phyloP scores from a whole-genome alignment of 2,888 invertebrate species.

The Cheilosia vernalis region DNA sequence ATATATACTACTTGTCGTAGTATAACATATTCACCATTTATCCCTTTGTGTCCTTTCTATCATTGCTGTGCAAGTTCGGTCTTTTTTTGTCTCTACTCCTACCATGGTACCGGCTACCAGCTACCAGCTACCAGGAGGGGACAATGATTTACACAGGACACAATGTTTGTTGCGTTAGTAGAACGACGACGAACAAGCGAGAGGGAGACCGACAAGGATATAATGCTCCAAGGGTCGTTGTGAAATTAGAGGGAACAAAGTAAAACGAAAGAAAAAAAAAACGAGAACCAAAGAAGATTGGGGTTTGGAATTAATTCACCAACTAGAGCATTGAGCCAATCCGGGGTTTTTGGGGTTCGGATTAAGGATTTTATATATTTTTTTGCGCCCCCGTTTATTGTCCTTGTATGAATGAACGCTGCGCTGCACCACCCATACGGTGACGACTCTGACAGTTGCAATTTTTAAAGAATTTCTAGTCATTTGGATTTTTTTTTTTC shows the following conservation, averaged over 20 bases:
- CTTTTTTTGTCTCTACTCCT: conserved; percentile 14
- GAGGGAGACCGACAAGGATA: neutral
- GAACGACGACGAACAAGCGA: neutral
- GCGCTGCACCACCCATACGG: conserved; percentile 27
- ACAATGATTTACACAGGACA: conserved; percentile 35
- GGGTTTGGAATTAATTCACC: conserved; percentile 42
- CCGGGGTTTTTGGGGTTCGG: conserved; percentile 4
- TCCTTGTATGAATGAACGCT: conserved; percentile 35
- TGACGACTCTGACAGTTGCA: conserved; percentile 48
- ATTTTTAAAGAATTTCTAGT: conserved; percentile 48
- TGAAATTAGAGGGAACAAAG: conserved; percentile 38
- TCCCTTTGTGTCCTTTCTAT: conserved; percentile 18
- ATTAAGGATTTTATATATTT: neutral
- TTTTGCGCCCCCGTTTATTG: conserved; percentile 1
- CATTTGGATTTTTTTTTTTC: conserved; percentile 15
- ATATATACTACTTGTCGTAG: conserved; percentile 18
- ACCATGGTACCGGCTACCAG: neutral
- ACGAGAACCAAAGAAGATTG: conserved; percentile 34
- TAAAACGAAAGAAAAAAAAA: neutral
- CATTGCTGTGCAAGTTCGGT: conserved; percentile 4
- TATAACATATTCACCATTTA: conserved; percentile 9
- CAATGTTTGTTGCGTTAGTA: conserved; percentile 30
- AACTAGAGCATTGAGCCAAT: conserved; percentile 50
- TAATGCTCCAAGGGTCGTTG: conserved; percentile 17
- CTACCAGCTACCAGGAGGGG: conserved; percentile 6